Evolutionary conservation across 2,797 vertebrate species (phyloP).

Genomic region (Chaetodon trifasciatus): DNA sequence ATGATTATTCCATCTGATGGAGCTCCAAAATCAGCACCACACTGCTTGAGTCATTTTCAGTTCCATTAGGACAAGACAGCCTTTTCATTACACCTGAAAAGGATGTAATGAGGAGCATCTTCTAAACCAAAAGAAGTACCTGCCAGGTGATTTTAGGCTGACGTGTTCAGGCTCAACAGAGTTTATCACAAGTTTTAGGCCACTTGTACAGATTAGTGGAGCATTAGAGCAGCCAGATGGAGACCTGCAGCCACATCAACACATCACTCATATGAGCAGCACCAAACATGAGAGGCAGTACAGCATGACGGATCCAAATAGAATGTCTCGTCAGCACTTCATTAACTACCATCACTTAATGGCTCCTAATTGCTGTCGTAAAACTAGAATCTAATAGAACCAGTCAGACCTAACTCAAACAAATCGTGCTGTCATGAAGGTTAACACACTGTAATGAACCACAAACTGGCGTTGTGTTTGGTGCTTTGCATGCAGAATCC

Average conservation of each 20-base stretch:
- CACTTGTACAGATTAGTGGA: neutral
- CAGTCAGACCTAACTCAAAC: constrained; percentile 28
- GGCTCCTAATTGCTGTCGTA: constrained; percentile 22
- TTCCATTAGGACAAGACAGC: neutral
- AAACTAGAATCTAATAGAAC: constrained; percentile 23
- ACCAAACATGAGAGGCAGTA: constrained; percentile 3
- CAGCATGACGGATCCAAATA: constrained; percentile 6
- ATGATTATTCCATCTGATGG: constrained; percentile 11
- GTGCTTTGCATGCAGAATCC: constrained; percentile 1
- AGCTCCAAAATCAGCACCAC: neutral
- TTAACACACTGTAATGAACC: neutral
- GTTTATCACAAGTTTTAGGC: neutral
- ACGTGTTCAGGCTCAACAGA: neutral
- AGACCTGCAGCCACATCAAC: constrained; percentile 31
- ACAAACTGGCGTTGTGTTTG: neutral
- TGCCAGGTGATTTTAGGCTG: neutral
- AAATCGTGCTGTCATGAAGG: neutral
- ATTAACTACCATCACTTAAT: constrained; percentile 32
- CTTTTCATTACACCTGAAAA: neutral
- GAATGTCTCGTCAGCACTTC: constrained; percentile 25
- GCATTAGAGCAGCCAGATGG: neutral
- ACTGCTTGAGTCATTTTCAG: constrained; percentile 8
- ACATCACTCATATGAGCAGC: constrained; percentile 16
- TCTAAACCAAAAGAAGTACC: neutral
- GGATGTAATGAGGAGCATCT: neutral